These are phyloP conservation scores for Heliconius himera DNA, from an alignment of 1,140 invertebrate genomes.

Conservation along the genomic window DNA sequence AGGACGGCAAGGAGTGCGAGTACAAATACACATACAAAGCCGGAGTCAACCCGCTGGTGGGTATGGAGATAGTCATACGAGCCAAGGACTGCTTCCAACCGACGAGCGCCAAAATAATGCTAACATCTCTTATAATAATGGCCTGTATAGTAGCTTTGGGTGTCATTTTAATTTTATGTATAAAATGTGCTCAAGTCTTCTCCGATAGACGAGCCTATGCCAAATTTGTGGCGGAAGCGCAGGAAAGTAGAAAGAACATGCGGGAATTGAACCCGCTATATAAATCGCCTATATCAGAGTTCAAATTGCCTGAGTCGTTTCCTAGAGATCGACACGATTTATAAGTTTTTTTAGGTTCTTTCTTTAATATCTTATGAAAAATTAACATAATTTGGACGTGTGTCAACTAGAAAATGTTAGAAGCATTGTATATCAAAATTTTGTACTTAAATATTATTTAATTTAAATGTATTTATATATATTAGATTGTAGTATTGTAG, in stretches of 20 bases:
- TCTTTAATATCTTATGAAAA: no score
- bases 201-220: conserved; percentile 80
- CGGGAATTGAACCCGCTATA: conserved; percentile 81
- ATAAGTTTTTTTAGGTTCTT: background rate
- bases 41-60: conserved; percentile 44
- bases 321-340: conserved; percentile 70
- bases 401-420: no score
- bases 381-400: background rate
- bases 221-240: conserved; percentile 73
- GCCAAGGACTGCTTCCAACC: conserved; percentile 68
- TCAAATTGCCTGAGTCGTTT: conserved; percentile 78
- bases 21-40: conserved; percentile 78
- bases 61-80: conserved; percentile 70
- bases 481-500: no score
- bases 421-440: no score
- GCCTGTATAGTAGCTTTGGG: conserved; percentile 72
- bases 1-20: conserved; percentile 75
- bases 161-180: conserved; percentile 66
- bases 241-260: conserved; percentile 60
- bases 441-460: no score
- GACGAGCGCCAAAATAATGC: conserved; percentile 63
- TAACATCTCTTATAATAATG: conserved; percentile 67
- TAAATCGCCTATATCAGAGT: conserved; percentile 80
- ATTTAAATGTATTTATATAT: no score
- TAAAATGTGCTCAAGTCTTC: conserved; percentile 71